Conservation (phyloP, 2,888 invertebrate species). For the Polyploca ridens region DNA sequence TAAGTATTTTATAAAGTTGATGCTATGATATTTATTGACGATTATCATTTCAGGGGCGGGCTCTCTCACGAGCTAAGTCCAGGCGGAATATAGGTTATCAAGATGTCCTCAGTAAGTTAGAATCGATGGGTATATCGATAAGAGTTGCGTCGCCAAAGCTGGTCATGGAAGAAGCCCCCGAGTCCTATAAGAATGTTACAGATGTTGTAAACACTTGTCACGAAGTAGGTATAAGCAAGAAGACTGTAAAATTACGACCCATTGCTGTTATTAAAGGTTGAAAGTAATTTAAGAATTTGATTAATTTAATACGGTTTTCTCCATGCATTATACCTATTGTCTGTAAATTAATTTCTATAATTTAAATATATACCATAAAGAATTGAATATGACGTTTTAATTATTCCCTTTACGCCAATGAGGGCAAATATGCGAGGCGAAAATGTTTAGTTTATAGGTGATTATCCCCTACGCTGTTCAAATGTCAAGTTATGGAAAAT, state of each 20-base stretch:
- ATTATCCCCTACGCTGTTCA: no score
- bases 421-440: no score
- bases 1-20: no score
- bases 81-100: conserved; percentile 97
- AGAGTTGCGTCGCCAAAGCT: conserved; percentile 99
- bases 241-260: conserved; percentile 97
- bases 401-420: no score
- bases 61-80: conserved; percentile 98
- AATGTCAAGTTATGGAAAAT: no score
- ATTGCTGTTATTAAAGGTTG: conserved; percentile 99
- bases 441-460: no score
- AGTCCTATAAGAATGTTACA: conserved; percentile 99
- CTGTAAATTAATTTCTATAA: neutral
- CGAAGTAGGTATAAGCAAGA: conserved; percentile 98
- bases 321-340: neutral
- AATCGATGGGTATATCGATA: conserved; percentile 95
- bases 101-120: conserved; percentile 93
- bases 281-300: conserved; percentile 36
- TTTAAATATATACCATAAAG: neutral
- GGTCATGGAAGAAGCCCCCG: conserved; percentile 99
- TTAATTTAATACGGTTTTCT: neutral
- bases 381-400: no score
- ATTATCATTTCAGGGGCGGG: conserved; percentile 90
- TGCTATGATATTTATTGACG: neutral
- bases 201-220: conserved; percentile 99